Percentiles rank a stretch among this genome's conserved stretches.
phyloP scores from a whole-genome alignment of 1,140 invertebrate genomes.

The Brachionus asplanchnoidis region DNA sequence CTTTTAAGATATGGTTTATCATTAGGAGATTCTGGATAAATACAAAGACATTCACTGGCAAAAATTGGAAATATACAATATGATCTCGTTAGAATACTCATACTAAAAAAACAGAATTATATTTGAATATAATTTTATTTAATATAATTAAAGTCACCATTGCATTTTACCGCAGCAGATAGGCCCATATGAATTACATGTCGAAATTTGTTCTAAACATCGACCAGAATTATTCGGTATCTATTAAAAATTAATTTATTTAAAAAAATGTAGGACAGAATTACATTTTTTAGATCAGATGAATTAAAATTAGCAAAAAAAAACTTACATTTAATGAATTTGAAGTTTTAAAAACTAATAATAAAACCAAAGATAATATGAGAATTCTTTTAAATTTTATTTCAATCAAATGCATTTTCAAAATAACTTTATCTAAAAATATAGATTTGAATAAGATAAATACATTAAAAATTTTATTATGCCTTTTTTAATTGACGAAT shows the following conservation, averaged over 20 bases:
- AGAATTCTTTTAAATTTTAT: neutral
- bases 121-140: neutral
- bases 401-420: neutral
- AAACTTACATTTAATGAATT: neutral
- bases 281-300: no score
- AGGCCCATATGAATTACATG: slow-evolving; percentile 6
- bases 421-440: neutral
- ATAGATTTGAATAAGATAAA: no score
- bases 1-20: neutral
- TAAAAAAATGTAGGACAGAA: neutral
- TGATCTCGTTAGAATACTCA: neutral
- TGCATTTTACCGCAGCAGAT: slow-evolving; percentile 24
- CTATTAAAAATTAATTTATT: neutral
- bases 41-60: neutral
- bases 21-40: neutral
- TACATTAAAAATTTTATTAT: no score
- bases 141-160: neutral
- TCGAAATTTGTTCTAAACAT: slow-evolving; percentile 19
- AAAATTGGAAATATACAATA: neutral
- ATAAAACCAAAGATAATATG: neutral
- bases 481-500: no score
- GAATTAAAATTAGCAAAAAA: neutral
- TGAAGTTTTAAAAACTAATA: neutral
- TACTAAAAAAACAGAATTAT: neutral
- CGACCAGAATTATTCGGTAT: neutral